Base-by-base conservation (phyloP, 2,797 vertebrate genomes). In the Sebastes variabilis region DNA sequence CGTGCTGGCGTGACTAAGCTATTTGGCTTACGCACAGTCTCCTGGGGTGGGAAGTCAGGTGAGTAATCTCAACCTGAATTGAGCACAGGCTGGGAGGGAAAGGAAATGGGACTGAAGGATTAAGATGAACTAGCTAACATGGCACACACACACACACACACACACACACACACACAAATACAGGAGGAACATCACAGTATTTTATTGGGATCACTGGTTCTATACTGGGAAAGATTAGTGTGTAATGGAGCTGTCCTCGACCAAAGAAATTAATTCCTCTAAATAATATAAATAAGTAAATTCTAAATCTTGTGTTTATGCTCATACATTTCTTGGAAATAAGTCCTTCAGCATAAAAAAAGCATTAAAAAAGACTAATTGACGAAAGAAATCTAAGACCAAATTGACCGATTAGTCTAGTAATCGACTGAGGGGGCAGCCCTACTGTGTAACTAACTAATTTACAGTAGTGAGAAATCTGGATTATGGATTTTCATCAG, bases 401-500 rank as follows among this genome's bases (percentile, higher is more conserved):
- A 46, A 46, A 46, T 7, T 18, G 42, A 46, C 16, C 42, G 14
- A 46, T 46, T 46, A 46, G 14, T 46, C 42, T 18, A 18, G 42
- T 46, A 46, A 42, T 42, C 14, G 38, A 42, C 38, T 42, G 16
- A 46, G 3, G 14, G 42, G 42, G 16, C 42, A 46, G 14, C 42
- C 42, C 42, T 46, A 46, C 42, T 46, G 42, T 46, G 42, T 46
- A 46, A 74, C 62, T 71, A 75, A 84, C 73, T 75, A 78, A 83
- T 0, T 79, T 69, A 77, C 16, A 61, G 75, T 76, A 70, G 74
- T 69, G 55, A 85, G 49, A 85, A 80, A 25, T 34, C 62, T 8
- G 32, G 59, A 75, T 84, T 85, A 86, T 81, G 65, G 49, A 87
- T 86, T 89, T 88, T 85, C 64, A 74, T 80, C 72, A 70, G 65